Conservation (phyloP, 37 sponge, comb jelly and placozoan genomes). For the Ephydatia muelleri region DNA sequence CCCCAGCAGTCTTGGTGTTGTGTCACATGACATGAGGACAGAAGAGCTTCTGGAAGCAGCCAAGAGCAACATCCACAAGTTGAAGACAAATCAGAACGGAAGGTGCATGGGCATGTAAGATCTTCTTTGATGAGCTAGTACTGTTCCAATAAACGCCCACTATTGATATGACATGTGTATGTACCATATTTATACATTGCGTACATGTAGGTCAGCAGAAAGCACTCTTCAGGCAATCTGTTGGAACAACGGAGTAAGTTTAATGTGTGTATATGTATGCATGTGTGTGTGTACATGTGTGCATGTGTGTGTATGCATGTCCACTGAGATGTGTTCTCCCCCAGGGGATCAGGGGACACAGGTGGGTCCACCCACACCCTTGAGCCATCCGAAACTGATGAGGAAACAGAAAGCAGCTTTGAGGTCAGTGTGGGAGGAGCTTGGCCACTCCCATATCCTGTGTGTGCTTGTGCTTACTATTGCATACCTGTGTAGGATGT, state of each 20-base stretch:
- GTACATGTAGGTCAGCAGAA: neutral
- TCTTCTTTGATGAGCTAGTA: neutral
- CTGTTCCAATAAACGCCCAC: neutral
- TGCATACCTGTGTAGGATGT: slow-evolving; percentile 18
- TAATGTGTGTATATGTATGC: neutral
- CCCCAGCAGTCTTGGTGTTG: neutral
- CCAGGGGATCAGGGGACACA: neutral
- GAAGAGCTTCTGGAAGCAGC: slow-evolving; percentile 66
- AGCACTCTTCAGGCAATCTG: neutral
- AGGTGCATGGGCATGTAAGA: neutral
- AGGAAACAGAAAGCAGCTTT: slow-evolving; percentile 4
- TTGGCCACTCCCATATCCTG: neutral
- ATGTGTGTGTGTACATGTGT: neutral
- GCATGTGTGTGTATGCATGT: neutral
- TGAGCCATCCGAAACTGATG: slow-evolving; percentile 5
- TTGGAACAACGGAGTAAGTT: neutral
- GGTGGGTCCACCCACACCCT: neutral
- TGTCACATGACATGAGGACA: slow-evolving; percentile 28
- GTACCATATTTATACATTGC: too few species aligned
- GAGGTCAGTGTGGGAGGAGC: slow-evolving; percentile 6
- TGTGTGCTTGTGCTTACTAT: neutral
- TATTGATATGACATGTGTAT: too few species aligned
- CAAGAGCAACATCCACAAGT: slow-evolving; percentile 46
- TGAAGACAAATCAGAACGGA: slow-evolving; percentile 51
- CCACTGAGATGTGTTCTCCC: neutral